These are phyloP conservation scores for Jaculus jaculus DNA, from an alignment of 2,113 vertebrate species.

Conservation along the genomic window DNA sequence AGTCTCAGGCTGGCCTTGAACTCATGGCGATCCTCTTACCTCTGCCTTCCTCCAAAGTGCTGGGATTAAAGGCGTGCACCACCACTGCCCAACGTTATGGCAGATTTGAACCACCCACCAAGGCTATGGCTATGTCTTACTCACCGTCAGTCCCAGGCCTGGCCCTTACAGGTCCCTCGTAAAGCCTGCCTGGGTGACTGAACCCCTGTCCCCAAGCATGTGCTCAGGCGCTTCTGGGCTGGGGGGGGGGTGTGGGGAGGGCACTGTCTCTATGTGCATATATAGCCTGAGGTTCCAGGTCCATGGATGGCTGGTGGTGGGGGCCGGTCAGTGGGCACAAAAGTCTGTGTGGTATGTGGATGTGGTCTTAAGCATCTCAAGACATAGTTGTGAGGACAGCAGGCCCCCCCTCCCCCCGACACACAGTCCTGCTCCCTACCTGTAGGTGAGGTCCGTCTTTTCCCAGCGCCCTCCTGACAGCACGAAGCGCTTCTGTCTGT, in stretches of 20 bases:
- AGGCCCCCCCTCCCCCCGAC: too few relatives aligned
- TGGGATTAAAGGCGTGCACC: too few relatives aligned
- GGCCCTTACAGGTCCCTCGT: neutral
- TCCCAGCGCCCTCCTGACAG: constrained; percentile 91
- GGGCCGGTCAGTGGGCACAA: neutral
- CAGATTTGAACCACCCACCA: neutral
- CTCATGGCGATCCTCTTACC: too few relatives aligned
- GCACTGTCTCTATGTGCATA: neutral
- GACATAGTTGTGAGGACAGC: neutral
- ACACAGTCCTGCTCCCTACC: constrained; percentile 82
- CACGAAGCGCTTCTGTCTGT: constrained; percentile 91
- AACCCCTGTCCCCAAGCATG: neutral
- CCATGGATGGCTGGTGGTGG: too few relatives aligned
- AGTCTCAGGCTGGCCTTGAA: too few relatives aligned
- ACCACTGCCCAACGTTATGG: neutral
- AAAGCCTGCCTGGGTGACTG: neutral
- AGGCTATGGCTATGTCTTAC: neutral
- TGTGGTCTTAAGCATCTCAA: neutral
- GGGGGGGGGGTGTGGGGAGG: fast-evolving
- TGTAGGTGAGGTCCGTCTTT: constrained; percentile 93
- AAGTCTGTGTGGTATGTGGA: neutral
- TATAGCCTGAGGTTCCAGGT: neutral
- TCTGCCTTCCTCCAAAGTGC: too few relatives aligned
- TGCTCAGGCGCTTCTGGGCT: neutral
- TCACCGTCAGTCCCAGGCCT: neutral